Conservation (phyloP, 2,888 invertebrate species). For the Lycia hirtaria region DNA sequence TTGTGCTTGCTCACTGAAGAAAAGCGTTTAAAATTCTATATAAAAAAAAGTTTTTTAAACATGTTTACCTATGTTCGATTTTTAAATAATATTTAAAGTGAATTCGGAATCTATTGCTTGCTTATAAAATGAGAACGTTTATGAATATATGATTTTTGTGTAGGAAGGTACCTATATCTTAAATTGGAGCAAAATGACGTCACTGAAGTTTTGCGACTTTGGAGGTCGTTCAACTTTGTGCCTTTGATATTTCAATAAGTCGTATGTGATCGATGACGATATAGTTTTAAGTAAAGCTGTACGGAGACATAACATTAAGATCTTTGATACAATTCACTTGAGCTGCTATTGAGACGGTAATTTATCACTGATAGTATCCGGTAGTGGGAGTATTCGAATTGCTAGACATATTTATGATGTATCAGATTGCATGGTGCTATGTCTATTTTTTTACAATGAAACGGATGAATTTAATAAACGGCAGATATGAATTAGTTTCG, state of each 20-base stretch:
- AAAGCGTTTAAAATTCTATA: slow-evolving; percentile 3
- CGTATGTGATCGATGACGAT: slow-evolving; percentile 52
- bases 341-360: slow-evolving; percentile 27
- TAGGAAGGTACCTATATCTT: slow-evolving; percentile 46
- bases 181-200: slow-evolving; percentile 51
- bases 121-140: background rate
- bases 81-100: too few species aligned
- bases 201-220: slow-evolving; percentile 43
- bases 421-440: slow-evolving; percentile 17
- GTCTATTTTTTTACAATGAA: slow-evolving; percentile 2
- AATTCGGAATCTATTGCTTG: too few species aligned
- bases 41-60: background rate
- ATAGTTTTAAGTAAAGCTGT: slow-evolving; percentile 37
- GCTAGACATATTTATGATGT: slow-evolving; percentile 13
- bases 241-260: slow-evolving; percentile 39
- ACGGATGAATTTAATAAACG: background rate
- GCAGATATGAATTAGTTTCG: too few species aligned
- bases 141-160: slow-evolving; percentile 18
- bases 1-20: slow-evolving; percentile 25
- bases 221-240: slow-evolving; percentile 57
- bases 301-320: slow-evolving; percentile 42
- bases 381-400: slow-evolving; percentile 29
- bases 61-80: background rate
- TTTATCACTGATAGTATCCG: slow-evolving; percentile 41
- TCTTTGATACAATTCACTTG: slow-evolving; percentile 49